Percentiles rank a stretch among this genome's conserved stretches.
Evolutionary conservation across 2,797 vertebrate genomes (phyloP).

Genomic region (Enteromius unitaeniatus): DNA sequence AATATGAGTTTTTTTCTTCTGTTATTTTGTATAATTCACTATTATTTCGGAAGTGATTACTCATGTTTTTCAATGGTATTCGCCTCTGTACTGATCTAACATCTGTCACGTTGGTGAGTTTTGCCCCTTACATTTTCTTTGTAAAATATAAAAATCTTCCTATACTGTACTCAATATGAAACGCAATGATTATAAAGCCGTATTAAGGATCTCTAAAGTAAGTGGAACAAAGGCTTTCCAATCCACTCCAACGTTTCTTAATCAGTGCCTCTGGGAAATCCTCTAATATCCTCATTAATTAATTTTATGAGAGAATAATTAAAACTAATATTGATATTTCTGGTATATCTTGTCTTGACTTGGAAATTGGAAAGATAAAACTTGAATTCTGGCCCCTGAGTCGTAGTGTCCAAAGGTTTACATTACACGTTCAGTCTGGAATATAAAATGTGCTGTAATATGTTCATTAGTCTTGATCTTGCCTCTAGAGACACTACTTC

Average conservation of each 20-base stretch:
- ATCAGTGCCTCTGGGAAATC: constrained; percentile 63
- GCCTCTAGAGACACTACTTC: constrained; percentile 46
- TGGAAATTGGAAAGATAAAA: constrained; percentile 7
- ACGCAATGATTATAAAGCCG: not conserved
- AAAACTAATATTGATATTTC: constrained; percentile 65
- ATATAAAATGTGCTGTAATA: constrained; percentile 21
- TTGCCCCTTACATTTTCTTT: not conserved
- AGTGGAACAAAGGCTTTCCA: constrained; percentile 51
- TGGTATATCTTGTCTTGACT: constrained; percentile 53
- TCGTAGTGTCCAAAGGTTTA: not conserved
- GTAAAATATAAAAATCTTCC: not conserved
- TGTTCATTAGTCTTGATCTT: constrained; percentile 56
- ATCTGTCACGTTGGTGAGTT: not conserved
- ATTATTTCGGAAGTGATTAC: not conserved
- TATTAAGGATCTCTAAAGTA: not conserved
- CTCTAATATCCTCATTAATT: constrained; percentile 72
- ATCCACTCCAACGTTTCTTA: constrained; percentile 60
- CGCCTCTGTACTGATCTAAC: not conserved
- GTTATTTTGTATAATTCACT: not conserved
- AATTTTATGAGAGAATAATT: constrained; percentile 69
- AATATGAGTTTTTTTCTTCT: not conserved
- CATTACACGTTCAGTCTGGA: not conserved
- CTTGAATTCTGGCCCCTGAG: not conserved
- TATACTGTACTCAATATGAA: not conserved
- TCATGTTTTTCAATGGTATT: not conserved